Percentiles rank a stretch among this genome's conserved stretches.
These are phyloP conservation scores for Pan paniscus DNA, from an alignment of 2,113 vertebrate genomes.

Conservation along the genomic window DNA sequence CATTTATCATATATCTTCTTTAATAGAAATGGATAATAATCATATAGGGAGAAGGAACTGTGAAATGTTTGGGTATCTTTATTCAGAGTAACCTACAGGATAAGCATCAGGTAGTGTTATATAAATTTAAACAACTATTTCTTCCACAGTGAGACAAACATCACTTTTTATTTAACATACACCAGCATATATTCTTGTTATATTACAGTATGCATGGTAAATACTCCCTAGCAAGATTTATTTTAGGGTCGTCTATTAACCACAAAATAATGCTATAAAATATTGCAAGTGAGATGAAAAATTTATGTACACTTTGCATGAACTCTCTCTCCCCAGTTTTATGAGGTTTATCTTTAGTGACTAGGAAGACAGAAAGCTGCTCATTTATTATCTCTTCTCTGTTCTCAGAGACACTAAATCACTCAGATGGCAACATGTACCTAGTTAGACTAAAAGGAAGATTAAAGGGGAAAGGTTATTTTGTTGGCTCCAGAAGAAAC, in stretches of 20 bases:
- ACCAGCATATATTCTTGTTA: not conserved
- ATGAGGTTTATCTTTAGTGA: constrained; percentile 45
- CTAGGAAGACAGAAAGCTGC: not conserved
- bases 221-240: constrained; percentile 26
- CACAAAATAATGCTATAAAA: not conserved
- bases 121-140: not conserved
- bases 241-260: not conserved
- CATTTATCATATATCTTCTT: not conserved
- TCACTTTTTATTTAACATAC: constrained; percentile 9
- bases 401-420: constrained; percentile 55
- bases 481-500: constrained; percentile 36
- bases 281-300: constrained; percentile 39
- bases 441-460: constrained; percentile 23
- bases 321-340: constrained; percentile 38
- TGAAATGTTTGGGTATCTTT: not conserved
- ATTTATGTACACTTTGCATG: not conserved
- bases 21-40: not conserved
- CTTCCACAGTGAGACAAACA: not conserved
- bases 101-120: not conserved
- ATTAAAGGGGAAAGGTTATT: constrained; percentile 29
- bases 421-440: constrained; percentile 5
- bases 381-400: constrained; percentile 40
- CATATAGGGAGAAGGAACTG: not conserved
- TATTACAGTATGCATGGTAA: not conserved
- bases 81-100: not conserved